Conservation (phyloP, 2,113 vertebrate genomes). For the Dicentrarchus labrax region DNA sequence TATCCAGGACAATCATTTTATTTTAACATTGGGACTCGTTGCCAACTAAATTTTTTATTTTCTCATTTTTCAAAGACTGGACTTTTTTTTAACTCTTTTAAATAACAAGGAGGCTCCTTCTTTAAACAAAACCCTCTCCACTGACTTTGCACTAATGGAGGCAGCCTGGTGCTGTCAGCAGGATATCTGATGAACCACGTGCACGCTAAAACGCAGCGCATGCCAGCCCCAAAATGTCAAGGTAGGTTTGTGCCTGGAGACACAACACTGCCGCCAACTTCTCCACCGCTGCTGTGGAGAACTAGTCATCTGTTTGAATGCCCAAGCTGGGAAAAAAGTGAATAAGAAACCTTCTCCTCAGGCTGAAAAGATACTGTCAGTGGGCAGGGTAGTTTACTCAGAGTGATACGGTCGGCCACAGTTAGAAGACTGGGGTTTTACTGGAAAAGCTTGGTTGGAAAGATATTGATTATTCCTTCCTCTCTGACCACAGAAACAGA, state of each 20-base stretch:
- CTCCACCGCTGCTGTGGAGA: not conserved
- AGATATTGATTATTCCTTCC: constrained; percentile 8
- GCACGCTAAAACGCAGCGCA: no score
- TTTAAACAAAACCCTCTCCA: constrained; percentile 16
- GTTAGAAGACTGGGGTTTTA: not conserved
- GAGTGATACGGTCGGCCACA: not conserved
- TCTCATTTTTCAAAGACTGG: not conserved
- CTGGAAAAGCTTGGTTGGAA: constrained; percentile 1
- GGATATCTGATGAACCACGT: constrained; percentile 14
- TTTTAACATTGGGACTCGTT: not conserved
- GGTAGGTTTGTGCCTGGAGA: not conserved
- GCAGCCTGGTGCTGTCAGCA: constrained; percentile 25
- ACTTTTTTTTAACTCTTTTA: not conserved
- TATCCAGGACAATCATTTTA: not conserved
- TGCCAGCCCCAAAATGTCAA: constrained; percentile 26
- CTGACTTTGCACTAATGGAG: constrained; percentile 31
- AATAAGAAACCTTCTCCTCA: not conserved
- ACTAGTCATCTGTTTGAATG: not conserved
- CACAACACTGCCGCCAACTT: not conserved
- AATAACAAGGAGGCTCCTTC: constrained; percentile 26
- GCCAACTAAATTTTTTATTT: not conserved
- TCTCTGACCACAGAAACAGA: not conserved
- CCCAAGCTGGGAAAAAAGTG: not conserved
- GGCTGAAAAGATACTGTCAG: not conserved
- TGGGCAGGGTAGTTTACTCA: not conserved